Evolutionary conservation across 2,888 invertebrate species (phyloP).

Genomic region (Salticus scenicus): DNA sequence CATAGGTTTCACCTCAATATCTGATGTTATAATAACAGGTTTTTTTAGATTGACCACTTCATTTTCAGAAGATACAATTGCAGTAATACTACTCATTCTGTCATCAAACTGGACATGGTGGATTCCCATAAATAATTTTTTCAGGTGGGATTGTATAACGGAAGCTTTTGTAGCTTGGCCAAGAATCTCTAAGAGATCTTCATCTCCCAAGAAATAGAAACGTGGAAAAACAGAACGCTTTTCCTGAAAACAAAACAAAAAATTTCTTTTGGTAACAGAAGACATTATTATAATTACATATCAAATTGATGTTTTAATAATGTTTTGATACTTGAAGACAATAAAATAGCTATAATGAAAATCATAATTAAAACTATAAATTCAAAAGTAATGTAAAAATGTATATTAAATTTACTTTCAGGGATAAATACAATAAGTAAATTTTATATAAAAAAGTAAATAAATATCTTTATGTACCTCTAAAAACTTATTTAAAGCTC

Average conservation of each 20-base stretch:
- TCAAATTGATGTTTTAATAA: too few species aligned
- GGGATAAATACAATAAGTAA: too few species aligned
- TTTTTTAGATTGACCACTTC: slow-evolving; percentile 83
- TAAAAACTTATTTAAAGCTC: slow-evolving; percentile 93
- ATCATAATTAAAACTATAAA: too few species aligned
- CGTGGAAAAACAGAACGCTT: slow-evolving; percentile 89
- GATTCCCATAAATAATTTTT: slow-evolving; percentile 95
- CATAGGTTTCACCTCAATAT: slow-evolving; percentile 86
- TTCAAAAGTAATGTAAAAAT: too few species aligned
- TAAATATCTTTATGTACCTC: too few species aligned
- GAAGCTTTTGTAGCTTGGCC: slow-evolving; percentile 90
- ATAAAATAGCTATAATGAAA: too few species aligned
- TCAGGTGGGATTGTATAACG: slow-evolving; percentile 93
- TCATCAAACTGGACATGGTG: slow-evolving; percentile 79
- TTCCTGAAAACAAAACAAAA: slow-evolving; percentile 57
- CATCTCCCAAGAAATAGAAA: slow-evolving; percentile 97
- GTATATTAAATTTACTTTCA: too few species aligned
- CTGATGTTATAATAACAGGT: slow-evolving; percentile 83
- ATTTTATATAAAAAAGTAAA: too few species aligned
- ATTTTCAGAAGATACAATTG: slow-evolving; percentile 85
- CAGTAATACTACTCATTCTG: slow-evolving; percentile 79
- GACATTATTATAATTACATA: too few species aligned
- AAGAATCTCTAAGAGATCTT: slow-evolving; percentile 95
- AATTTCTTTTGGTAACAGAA: too few species aligned
- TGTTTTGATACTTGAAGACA: too few species aligned